Evolutionary conservation across 2,797 vertebrate genomes (phyloP), one percentile per base, ranked within the genome.

Genomic region (Cuculus canorus): DNA sequence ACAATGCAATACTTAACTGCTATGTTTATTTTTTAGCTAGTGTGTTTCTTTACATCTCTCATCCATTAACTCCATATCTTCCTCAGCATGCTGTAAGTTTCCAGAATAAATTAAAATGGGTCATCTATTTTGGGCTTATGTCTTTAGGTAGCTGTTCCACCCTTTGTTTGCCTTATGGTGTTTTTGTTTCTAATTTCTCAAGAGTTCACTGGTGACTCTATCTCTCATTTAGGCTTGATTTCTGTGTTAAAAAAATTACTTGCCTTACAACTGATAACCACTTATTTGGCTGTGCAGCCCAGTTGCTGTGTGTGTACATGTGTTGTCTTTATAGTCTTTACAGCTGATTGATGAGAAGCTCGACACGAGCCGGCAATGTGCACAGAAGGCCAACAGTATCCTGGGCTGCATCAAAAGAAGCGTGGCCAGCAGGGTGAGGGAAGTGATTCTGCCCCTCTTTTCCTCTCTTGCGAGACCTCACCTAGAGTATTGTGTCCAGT

Each of bases 261-360:
- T 86, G 6, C 48, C 7, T 60, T 64, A 39, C 10, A 53, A 11
- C 6, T 6, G 9, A 22, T 73, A 63, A 50, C 7, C 8, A n/a
- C 23, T 3, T 10, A 32, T 61, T n/a, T 0, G 5, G 16, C 17
- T 66, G 27, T 71, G 69, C 57, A 92, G 75, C 6, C 5, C 13
- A 22, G 18, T 0, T 71, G 22, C 13, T 54, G 37, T n/a, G 12
- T 43, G 27, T 3, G 1, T 33, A 14, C 7, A 19, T 22, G 6
- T 50, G 14, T 21, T 70, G 5, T 54, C 28, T 87, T 94, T 56
- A 66, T 5, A 41, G 17, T 37, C 15, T 13, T 52, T 59, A n/a
- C n/a, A n/a, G n/a, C n/a, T n/a, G n/a, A n/a, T n/a, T n/a, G n/a
- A n/a, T n/a, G n/a, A n/a, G n/a, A n/a, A n/a, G n/a, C n/a, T n/a